Evolutionary conservation across 2,113 vertebrate species (phyloP), one percentile per base, ranked within the genome.

Genomic region (Synchiropus splendidus): DNA sequence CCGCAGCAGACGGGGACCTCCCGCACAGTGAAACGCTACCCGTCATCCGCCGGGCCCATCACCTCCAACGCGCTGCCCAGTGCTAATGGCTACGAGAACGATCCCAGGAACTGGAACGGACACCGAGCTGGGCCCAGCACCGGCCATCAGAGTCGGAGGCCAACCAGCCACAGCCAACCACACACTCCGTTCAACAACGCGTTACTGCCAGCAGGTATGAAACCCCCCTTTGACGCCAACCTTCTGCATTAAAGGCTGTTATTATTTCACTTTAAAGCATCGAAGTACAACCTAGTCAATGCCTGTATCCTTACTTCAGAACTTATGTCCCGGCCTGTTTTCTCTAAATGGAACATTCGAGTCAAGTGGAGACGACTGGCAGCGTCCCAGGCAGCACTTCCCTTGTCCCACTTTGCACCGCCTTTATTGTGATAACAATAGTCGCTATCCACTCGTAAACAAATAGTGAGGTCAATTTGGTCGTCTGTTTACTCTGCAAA

Each of bases 1-100:
- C 83, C 85, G 48, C 85, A 83, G 66, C 85, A 88, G 15, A 58
- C 77, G 2, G 90, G 85, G 36, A 66, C 77, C 2, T 91, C 92
- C 41, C 87, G 88, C 33, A 92, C 90, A 1, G 83, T 90, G 45
- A 88, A 88, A 14, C 90, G 91, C 21, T 89, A 91, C 69, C 91
- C 90, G 10, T 85, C 85, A 58, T 75, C 77, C 6, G 72, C 71
- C 9, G 81, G 83, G 50, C 90, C 89, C 6, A 88, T 93, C 67
- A 88, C 71, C 10, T 94, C 91, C 72, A 95, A 97, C 10, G 86
- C 86, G 10, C 74, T 95, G 6, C 89, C 90, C 4, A 72, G 1
- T 0, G 81, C 81, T 36, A 81, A 56, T 2, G 11, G 58, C 8
- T 52, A 36, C 2, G 12, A 31, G 5, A 34, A 2, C 1, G 67